Percentiles rank a stretch among this genome's conserved stretches.
Conservation (phyloP, 2,888 invertebrate genomes). For the Saturnia japonica region DNA sequence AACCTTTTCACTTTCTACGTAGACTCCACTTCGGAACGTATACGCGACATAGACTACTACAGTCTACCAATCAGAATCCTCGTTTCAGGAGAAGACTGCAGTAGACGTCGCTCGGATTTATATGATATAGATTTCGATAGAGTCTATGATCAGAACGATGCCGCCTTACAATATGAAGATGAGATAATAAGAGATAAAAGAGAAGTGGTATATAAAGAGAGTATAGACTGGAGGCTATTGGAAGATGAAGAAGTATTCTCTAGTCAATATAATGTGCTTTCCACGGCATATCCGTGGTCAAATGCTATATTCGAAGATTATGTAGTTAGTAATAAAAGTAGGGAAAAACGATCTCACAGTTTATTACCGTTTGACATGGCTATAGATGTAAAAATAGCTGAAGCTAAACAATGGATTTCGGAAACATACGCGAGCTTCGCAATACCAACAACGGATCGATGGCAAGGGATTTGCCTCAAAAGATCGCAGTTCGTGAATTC, state of each 20-base stretch:
- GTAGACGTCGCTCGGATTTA: constrained; percentile 83
- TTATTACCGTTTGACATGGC: constrained; percentile 80
- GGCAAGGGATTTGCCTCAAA: constrained; percentile 90
- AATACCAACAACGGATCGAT: constrained; percentile 90
- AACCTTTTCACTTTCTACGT: constrained; percentile 93
- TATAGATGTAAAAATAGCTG: constrained; percentile 85
- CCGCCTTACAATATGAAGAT: constrained; percentile 71
- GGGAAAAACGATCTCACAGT: constrained; percentile 75
- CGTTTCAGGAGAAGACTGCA: constrained; percentile 87
- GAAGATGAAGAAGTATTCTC: constrained; percentile 70
- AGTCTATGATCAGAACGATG: constrained; percentile 78
- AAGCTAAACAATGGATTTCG: constrained; percentile 92
- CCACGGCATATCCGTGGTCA: constrained; percentile 80
- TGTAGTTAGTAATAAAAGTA: constrained; percentile 74
- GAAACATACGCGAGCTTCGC: constrained; percentile 93
- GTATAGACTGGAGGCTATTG: constrained; percentile 73
- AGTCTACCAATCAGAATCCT: constrained; percentile 89
- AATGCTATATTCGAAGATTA: constrained; percentile 78
- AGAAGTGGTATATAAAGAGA: constrained; percentile 58
- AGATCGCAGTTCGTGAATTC: constrained; percentile 91
- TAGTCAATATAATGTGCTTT: constrained; percentile 76
- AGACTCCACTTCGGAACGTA: constrained; percentile 90
- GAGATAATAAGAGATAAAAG: constrained; percentile 68
- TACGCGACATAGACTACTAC: constrained; percentile 91
- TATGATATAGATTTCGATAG: constrained; percentile 83